Base-by-base conservation (phyloP, 2,113 vertebrate species). In the Scortum barcoo region DNA sequence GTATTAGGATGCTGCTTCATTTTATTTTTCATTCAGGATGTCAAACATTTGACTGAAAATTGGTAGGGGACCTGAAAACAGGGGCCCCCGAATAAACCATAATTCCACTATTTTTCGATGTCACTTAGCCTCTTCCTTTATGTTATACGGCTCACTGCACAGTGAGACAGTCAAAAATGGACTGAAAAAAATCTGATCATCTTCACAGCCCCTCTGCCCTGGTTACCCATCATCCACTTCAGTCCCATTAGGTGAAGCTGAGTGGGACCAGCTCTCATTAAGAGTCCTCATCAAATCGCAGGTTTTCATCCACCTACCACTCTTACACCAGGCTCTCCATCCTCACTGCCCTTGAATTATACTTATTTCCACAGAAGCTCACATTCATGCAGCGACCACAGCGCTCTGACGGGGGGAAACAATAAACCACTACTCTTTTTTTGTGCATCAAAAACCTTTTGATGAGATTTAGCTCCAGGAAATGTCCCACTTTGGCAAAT, bases 191-290 rank as follows among this genome's bases (percentile, higher is more conserved):
- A 71, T 67, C 62, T 78, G 77, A 66, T 66, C 74, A 82, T 82
- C 88, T 81, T 80, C 79, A 72, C 62, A 28, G 82, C 58, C 63
- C 76, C 57, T 87, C 66, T 76, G 77, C 68, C 86, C 56, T 4
- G 36, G 54, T 84, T 88, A 50, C 87, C 80, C 84, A 91, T 90
- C 82, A 89, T 77, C 86, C 88, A 51, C 88, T 93, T 90, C 81
- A 85, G 74, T 83, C 78, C 76, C 86, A 89, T 91, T 92, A 88
- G 88, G 62, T 82, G 74, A 81, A 57, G 76, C 86, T 67, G 72
- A 91, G 89, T 78, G 81, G 57, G 40, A 30, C 78, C 22, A 20
- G 83, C 87, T 91, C 65, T 88, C 81, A 5, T 46, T 83, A 71
- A 91, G 83, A 70, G 87, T 89, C 87, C 90, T 91, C 78, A 26